phyloP scores from a whole-genome alignment of 2,113 vertebrate genomes.

The Glareola pratincola region DNA sequence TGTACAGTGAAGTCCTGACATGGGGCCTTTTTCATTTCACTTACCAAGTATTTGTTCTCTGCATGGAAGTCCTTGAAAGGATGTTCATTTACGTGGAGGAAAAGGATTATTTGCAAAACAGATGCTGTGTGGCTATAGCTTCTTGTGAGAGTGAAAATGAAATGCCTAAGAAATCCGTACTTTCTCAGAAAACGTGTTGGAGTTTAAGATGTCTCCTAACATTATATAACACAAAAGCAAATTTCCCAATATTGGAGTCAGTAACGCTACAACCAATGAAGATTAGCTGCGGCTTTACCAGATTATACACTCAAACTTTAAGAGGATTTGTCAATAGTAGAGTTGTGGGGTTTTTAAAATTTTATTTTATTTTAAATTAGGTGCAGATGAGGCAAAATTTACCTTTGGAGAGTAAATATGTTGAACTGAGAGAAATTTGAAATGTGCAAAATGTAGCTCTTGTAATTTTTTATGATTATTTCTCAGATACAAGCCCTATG shows the following conservation, averaged over 20 bases:
- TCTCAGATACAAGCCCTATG: background rate
- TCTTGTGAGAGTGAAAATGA: background rate
- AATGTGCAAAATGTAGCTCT: background rate
- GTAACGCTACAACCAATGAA: background rate
- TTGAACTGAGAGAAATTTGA: background rate
- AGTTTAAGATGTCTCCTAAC: slow-evolving; percentile 15
- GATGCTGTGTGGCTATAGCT: background rate
- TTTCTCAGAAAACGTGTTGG: background rate
- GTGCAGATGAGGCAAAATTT: background rate
- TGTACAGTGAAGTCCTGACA: background rate
- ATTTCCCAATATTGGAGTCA: slow-evolving; percentile 19
- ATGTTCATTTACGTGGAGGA: background rate
- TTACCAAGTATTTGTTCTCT: background rate
- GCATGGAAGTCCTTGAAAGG: background rate
- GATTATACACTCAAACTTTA: slow-evolving; percentile 50
- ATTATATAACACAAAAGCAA: slow-evolving; percentile 25
- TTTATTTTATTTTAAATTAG: background rate
- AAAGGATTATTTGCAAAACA: background rate
- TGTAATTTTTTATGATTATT: background rate
- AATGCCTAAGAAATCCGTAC: background rate
- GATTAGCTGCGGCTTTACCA: slow-evolving; percentile 48
- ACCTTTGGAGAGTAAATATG: background rate
- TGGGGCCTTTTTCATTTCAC: background rate
- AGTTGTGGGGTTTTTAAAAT: background rate
- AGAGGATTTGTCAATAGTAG: slow-evolving; percentile 47